Conservation (phyloP, 2,797 vertebrate species). For the Hemibagrus guttatus region DNA sequence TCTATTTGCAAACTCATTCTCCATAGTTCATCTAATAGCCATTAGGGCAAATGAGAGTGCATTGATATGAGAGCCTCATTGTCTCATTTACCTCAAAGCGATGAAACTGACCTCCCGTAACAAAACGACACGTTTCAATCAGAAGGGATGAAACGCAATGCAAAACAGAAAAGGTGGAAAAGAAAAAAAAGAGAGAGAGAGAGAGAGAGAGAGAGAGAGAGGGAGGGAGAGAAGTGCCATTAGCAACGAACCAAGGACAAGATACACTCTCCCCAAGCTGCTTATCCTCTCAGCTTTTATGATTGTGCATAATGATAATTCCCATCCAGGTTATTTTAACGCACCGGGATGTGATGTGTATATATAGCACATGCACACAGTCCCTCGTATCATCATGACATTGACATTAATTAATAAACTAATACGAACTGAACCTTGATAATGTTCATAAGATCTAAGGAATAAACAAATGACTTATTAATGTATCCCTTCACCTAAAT, state of each 20-base stretch:
- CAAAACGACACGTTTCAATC: not conserved
- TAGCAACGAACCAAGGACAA: slow-evolving; percentile 6
- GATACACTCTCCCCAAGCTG: slow-evolving; percentile 13
- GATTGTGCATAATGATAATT: not conserved
- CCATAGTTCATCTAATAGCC: slow-evolving; percentile 21
- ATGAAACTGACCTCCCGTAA: slow-evolving; percentile 33
- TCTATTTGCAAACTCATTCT: slow-evolving; percentile 16
- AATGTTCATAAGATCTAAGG: not conserved
- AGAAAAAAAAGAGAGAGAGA: too few relatives aligned
- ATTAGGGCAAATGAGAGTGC: slow-evolving; percentile 20
- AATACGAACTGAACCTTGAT: not conserved
- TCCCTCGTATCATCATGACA: not conserved
- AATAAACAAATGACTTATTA: not conserved
- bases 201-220: too few relatives aligned
- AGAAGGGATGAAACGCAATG: not conserved
- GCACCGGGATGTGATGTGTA: not conserved
- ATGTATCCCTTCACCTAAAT: not conserved
- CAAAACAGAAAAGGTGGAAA: not conserved
- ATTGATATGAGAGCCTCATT: slow-evolving; percentile 38
- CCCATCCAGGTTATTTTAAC: not conserved
- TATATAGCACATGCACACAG: not conserved
- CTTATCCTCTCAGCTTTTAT: slow-evolving; percentile 3
- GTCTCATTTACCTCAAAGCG: slow-evolving; percentile 33
- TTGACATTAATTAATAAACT: not conserved
- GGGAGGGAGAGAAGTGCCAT: not conserved